These are phyloP conservation scores for Automeris io DNA, from an alignment of 2,888 invertebrate genomes.

Conservation along the genomic window DNA sequence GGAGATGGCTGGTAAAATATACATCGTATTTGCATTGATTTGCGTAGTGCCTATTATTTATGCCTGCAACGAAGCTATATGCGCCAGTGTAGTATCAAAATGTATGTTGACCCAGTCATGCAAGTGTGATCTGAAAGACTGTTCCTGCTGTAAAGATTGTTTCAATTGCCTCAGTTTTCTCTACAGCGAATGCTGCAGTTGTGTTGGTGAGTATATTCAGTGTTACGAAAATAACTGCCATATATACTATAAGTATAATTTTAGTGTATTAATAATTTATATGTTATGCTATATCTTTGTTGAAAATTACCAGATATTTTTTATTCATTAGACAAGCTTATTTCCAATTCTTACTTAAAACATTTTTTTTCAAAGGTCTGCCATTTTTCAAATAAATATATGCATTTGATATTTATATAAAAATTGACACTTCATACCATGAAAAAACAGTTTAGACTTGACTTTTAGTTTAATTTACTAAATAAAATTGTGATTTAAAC, in stretches of 20 bases:
- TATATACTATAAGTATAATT: too few relatives aligned
- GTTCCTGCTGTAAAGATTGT: conserved; percentile 97
- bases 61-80: conserved; percentile 94
- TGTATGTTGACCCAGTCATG: conserved; percentile 97
- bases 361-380: too few relatives aligned
- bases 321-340: neutral
- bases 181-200: conserved; percentile 96
- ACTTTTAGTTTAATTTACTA: too few relatives aligned
- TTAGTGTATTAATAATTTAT: too few relatives aligned
- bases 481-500: too few relatives aligned
- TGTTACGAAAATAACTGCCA: too few relatives aligned
- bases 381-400: too few relatives aligned
- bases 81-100: conserved; percentile 96
- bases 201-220: conserved; percentile 92
- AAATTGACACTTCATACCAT: too few relatives aligned
- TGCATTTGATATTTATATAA: too few relatives aligned
- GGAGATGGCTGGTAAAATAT: conserved; percentile 55
- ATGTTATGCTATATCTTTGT: too few relatives aligned
- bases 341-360: too few relatives aligned
- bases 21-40: conserved; percentile 44
- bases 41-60: conserved; percentile 57
- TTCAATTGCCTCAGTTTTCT: conserved; percentile 91
- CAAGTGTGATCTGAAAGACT: conserved; percentile 94
- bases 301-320: neutral
- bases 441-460: too few relatives aligned